A percentile compares a stretch with the other conserved stretches of the same genome.
Conservation (phyloP, 2,797 vertebrate species). For the Muscicapa comitata region DNA sequence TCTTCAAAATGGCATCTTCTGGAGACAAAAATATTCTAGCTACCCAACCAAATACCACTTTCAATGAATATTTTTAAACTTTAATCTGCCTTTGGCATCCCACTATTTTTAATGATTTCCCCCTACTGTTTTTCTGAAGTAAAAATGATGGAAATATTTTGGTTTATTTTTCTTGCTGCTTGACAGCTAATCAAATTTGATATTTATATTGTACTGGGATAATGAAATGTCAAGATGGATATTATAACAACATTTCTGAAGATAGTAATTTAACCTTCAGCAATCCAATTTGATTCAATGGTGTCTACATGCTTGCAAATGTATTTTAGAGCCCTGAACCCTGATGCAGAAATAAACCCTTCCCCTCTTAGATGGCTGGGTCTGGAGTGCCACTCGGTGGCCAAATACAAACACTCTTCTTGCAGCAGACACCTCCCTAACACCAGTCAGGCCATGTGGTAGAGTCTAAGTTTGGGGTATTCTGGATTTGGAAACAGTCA, state of each 20-base stretch:
- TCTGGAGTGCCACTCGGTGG: slow-evolving; percentile 25
- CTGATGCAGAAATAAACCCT: neutral
- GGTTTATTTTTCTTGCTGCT: neutral
- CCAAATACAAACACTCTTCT: neutral
- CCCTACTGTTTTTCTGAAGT: neutral
- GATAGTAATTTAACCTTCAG: slow-evolving; percentile 37
- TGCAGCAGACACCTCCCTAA: neutral
- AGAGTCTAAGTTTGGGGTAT: neutral
- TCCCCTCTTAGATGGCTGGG: neutral
- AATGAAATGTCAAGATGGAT: slow-evolving; percentile 35
- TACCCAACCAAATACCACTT: neutral
- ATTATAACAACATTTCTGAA: slow-evolving; percentile 14
- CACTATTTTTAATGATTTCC: neutral
- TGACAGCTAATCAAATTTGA: slow-evolving; percentile 16
- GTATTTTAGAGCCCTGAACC: neutral
- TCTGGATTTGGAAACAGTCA: neutral
- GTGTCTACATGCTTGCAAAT: neutral
- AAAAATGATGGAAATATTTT: slow-evolving; percentile 28
- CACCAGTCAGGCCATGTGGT: neutral
- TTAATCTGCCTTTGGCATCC: neutral
- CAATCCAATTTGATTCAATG: neutral
- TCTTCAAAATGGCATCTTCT: neutral
- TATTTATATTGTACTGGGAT: slow-evolving; percentile 26
- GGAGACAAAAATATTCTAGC: neutral
- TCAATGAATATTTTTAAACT: neutral